Evolutionary conservation across 2,888 invertebrate species (phyloP), one percentile per base, ranked within the genome.

Genomic region (Glyphotaelius pellucidus): DNA sequence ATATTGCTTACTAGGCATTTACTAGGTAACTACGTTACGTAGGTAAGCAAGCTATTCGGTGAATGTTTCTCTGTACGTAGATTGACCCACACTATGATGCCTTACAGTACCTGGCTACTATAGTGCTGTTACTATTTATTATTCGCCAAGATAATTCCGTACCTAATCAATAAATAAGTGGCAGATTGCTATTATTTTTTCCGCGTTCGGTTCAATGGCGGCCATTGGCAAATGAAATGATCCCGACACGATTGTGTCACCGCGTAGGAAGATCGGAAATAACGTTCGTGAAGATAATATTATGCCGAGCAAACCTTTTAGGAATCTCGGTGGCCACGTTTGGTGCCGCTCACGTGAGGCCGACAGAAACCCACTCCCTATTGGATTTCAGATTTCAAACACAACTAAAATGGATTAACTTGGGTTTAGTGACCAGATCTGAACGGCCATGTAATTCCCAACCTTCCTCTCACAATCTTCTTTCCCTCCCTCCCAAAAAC

Each of bases 151-250:
- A 67, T 67, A 67, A 67, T 67, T 67, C n/a, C 67, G 25, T 25
- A n/a, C 9, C 67, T 9, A 67, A n/a, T 67, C 25, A 67, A 67
- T 47, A 52, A 67, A 67, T 25, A 67, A 67, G 25, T 67, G 67
- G 67, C 25, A 5, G 67, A 67, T 81, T 81, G 81, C 81, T 81
- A 9, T 3, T 67, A 67, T 67, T 67, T n/a, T 67, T 67, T 67
- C 25, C 35, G 83, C 32, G 11, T 86, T 86, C 38, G 19, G 89
- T 89, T 89, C 89, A 89, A 80, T 89, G 89, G 12, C 38, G 89
- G 89, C 32, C 90, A 90, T 84, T 84, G 85, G 84, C 35, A n/a
- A 52, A 84, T 84, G 25, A 90, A 90, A 67, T 32, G 90, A 81
- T 90, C 81, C 90, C 52, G 84, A 90, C 47, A 90, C 84, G n/a